Percentiles rank a stretch among this genome's conserved stretches.
Evolutionary conservation across 1,140 invertebrate species (phyloP).

Genomic region (Melitaea cinxia): DNA sequence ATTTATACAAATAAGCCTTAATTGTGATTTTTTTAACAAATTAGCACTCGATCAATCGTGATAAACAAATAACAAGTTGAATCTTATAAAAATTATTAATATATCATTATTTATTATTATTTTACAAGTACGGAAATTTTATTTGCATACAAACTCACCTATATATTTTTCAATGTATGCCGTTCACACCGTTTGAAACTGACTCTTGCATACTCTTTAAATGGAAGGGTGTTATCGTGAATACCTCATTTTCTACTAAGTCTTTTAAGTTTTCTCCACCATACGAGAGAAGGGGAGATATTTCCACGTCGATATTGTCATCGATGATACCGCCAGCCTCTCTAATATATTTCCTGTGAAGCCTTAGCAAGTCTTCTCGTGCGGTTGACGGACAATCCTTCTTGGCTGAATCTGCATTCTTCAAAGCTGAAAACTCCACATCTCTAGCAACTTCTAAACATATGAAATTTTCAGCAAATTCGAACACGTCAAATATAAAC

Average conservation of each 20-base stretch:
- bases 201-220: constrained; percentile 71
- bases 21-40: background rate
- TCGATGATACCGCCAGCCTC: constrained; percentile 91
- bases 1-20: background rate
- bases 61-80: no score
- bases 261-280: constrained; percentile 91
- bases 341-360: constrained; percentile 93
- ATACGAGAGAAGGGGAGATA: constrained; percentile 96
- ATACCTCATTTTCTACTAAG: constrained; percentile 85
- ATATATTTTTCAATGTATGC: constrained; percentile 49
- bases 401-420: constrained; percentile 93
- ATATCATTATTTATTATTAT: no score
- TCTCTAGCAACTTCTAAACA: constrained; percentile 96
- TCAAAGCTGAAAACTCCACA: constrained; percentile 98
- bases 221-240: constrained; percentile 85
- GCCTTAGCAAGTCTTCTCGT: constrained; percentile 87
- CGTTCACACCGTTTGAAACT: constrained; percentile 59
- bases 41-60: background rate
- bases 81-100: no score
- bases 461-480: constrained; percentile 94
- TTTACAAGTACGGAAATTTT: no score
- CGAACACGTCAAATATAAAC: constrained; percentile 99
- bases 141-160: background rate
- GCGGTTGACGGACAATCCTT: constrained; percentile 96
- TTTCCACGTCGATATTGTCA: constrained; percentile 90